These are phyloP conservation scores for Dolichopus griseipennis DNA, from an alignment of 2,888 invertebrate genomes.

Conservation along the genomic window DNA sequence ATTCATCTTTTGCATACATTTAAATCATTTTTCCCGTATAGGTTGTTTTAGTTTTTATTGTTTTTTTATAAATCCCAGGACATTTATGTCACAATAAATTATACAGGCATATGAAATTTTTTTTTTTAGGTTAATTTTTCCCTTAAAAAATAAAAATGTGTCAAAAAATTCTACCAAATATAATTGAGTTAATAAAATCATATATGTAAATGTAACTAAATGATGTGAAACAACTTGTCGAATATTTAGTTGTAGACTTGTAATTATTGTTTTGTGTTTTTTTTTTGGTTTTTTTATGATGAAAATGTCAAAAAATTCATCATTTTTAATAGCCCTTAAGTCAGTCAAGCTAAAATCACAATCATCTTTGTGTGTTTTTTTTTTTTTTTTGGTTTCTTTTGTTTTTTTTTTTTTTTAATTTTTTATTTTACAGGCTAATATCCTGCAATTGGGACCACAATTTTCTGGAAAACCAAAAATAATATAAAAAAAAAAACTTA, in stretches of 20 bases:
- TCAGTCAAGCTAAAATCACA: background rate
- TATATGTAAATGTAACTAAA: background rate
- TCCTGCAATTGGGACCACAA: constrained; percentile 3
- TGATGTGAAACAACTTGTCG: constrained; percentile 6
- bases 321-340: constrained; percentile 2
- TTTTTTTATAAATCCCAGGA: background rate
- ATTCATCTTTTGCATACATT: background rate
- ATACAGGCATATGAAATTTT: background rate
- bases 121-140: background rate
- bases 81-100: constrained; percentile 1
- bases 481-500: background rate
- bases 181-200: background rate
- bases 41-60: no score
- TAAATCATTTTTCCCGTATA: no score
- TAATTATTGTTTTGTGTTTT: background rate
- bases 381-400: no score
- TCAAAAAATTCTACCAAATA: background rate
- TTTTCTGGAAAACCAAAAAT: background rate
- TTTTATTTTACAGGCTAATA: background rate
- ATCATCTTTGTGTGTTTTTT: background rate
- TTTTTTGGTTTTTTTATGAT: background rate
- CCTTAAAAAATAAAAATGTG: background rate
- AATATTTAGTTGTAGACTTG: no score
- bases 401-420: background rate
- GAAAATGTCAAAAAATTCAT: background rate